Evolutionary conservation across 1,140 invertebrate species (phyloP), one percentile per base, ranked within the genome.

Genomic region (Drosophila mojavensis): DNA sequence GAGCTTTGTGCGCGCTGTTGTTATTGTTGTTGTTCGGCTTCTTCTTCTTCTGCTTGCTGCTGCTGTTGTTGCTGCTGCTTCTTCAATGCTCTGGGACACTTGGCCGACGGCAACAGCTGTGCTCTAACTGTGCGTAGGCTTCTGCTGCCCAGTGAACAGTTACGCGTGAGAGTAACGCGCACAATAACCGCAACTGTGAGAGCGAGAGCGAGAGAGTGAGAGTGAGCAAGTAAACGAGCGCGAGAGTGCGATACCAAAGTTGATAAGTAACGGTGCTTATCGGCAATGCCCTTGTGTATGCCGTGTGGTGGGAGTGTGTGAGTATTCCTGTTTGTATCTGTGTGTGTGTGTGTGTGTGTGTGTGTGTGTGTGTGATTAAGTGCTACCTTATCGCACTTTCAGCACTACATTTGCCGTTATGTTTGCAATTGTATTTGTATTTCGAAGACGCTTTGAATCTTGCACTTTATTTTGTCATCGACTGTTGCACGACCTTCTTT

Each of bases 191-290:
- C 43, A 43, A 43, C 4, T 17, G 43, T 15, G 43, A 45, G 43
- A n/a, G 43, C 10, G 28, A 43, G 11, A n/a, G 43, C 13, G 41
- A 5, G 33, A 33, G 0, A 9, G 33, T 0, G 43, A 45, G 58
- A 33, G 33, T 10, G 48, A 60, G 43, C 3, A 10, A 33, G 33
- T 24, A 24, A 24, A 24, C 11, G 33, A 26, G 64, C 17, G 45
- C 17, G 64, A 30, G 54, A 30, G 26, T 17, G 24, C 24, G 45
- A 56, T 74, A 69, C 62, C 33, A 62, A 61, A 56, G 59, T 51
- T 62, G 71, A 74, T 74, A 74, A 74, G 71, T 43, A 61, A 30
- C 50, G 36, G 15, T 5, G 58, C 65, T 74, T 74, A 74, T 69
- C 65, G 39, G 11, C 24, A 24, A 43, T 66, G 69, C 54, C 62